Evolutionary conservation across 2,888 invertebrate species (phyloP), one percentile per base, ranked within the genome.

Genomic region (Athetis lepigone): DNA sequence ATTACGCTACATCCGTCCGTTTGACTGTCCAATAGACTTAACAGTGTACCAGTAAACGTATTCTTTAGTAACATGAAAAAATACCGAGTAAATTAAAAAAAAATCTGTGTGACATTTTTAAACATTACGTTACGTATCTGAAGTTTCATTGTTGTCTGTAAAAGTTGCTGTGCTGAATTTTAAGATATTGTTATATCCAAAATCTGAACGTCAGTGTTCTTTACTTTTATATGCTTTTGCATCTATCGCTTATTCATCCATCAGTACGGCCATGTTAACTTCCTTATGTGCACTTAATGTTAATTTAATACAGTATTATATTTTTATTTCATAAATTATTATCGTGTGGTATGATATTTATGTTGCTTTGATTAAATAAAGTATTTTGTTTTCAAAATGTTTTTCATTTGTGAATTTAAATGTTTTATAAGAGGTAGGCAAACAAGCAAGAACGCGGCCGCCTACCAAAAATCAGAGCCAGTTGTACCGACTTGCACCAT

Each of bases 241-340:
- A 58, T 64, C 21, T 75, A 65, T 56, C 58, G 62, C 21, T 21
- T 72, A 79, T 75, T 51, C 18, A 39, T 21, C 18, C 45, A 8
- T 50, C n/a, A 23, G 45, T 36, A 50, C 47, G 33, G 46, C 27
- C 19, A 52, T 46, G 43, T 78, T 60, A 58, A 49, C 56, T 36
- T 51, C 29, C 33, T 55, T 29, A 33, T 62, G 63, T 67, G 77
- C 79, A 79, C 77, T 36, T 46, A 78, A 76, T 75, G 55, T 79
- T 83, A 72, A 70, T 75, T 83, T 77, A 73, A 78, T 77, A 74
- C 72, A 80, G 77, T 80, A 77, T 80, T 76, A 77, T 71, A 77
- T 74, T 70, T 64, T 74, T 21, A 66, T 67, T 70, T 62, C 47
- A 54, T 70, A 70, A 70, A 75, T 68, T 68, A 69, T 62, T 79